Base-by-base conservation (phyloP, 1,140 invertebrate genomes). In the Phthorimaea operculella region DNA sequence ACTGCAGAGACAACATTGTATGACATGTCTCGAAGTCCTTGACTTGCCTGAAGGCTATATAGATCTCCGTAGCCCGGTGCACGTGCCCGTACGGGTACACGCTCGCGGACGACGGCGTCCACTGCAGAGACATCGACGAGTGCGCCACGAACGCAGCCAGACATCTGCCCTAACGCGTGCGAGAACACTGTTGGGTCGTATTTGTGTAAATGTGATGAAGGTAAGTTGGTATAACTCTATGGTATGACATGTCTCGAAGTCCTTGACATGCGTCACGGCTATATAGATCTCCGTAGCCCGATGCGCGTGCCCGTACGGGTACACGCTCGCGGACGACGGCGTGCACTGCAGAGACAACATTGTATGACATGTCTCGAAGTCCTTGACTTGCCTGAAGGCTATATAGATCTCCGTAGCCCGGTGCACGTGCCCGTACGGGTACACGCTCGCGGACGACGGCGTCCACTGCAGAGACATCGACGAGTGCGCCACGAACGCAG, bases 81-180 rank as follows among this genome's bases (percentile, higher is more conserved):
- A 92, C 93, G 54, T 94, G 93, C 72, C 93, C 93, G 0, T 94
- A 92, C 73, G 93, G 93, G 10, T 94, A 94, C 76, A 87, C 90
- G 36, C 76, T 94, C 50, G 94, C 94, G 44, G 88, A 90, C 0
- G 94, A 96, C 87, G 92, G 91, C 55, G 86, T 90, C 49, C 94
- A 96, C 74, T 96, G 95, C 79, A 89, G 92, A 85, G 95, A 96
- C 83, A 86, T 96, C 0, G 93, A 97, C 79, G 95, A 97, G 78
- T 96, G 95, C 70, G 80, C 89, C 47, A 92, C 12, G 34, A 12
- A n/a, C 94, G 71, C 80, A 92, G 44, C 90, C 90, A 16, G 93
- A 94, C 63, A 88, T 92, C 65, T 97, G 95, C 79, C 94, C 94
- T 2, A 96, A 95, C 87, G 87, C 94, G 28, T 96, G 95, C 84